phyloP scores from a whole-genome alignment of 1,140 invertebrate genomes.

The Solenopsis fugax region DNA sequence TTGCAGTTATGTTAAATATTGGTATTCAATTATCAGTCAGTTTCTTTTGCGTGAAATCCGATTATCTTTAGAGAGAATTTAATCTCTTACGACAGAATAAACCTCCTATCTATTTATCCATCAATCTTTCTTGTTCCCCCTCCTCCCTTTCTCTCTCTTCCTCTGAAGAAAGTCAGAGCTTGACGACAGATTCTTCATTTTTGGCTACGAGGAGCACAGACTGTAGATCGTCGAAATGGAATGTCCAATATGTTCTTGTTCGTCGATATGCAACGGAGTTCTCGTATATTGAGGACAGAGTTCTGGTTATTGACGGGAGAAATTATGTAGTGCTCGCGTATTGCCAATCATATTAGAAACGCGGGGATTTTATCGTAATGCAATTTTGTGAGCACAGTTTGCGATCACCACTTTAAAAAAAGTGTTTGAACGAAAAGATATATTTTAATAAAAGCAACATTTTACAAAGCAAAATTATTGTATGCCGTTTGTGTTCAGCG shows the following conservation, averaged over 20 bases:
- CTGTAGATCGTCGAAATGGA: constrained; percentile 17
- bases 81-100: constrained; percentile 40
- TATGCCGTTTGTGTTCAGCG: neutral
- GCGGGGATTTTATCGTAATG: constrained; percentile 27
- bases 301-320: constrained; percentile 40
- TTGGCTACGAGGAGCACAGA: constrained; percentile 20
- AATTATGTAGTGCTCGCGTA: constrained; percentile 34
- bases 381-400: constrained; percentile 5
- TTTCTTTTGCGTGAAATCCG: constrained; percentile 15
- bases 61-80: constrained; percentile 45
- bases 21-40: constrained; percentile 12
- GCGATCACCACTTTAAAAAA: neutral
- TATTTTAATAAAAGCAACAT: neutral
- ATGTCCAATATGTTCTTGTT: constrained; percentile 55
- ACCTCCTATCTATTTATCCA: constrained; percentile 16
- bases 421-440: neutral
- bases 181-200: constrained; percentile 58
- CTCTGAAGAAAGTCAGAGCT: neutral
- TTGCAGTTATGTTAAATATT: constrained; percentile 4
- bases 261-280: constrained; percentile 45
- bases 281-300: constrained; percentile 28
- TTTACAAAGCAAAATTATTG: constrained; percentile 1
- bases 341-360: constrained; percentile 1
- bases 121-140: constrained; percentile 26
- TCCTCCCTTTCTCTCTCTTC: neutral